Evolutionary conservation across 2,888 invertebrate genomes (phyloP), one percentile per base, ranked within the genome.

Genomic region (Ennomos quercinarius): DNA sequence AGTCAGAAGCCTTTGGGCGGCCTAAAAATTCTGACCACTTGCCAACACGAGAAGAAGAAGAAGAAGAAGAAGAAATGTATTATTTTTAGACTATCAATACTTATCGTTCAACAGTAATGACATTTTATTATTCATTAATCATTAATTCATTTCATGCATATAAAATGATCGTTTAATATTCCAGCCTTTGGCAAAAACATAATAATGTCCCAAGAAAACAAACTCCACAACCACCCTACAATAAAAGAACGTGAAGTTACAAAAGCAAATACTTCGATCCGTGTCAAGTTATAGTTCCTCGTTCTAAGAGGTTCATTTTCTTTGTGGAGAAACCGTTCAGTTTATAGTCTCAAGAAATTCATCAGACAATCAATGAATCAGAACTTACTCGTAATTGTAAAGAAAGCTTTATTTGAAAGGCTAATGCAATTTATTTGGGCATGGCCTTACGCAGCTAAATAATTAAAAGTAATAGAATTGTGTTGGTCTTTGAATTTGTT

Each of bases 181-280:
- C 6, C 6, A 27, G 27, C 27, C 27, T 27, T 27, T 4, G 6
- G 17, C 17, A 43, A 9, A 27, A 43, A 10, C 27, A 9, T 34
- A 43, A 43, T n/a, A n/a, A 4, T 5, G 10, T 34, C 27, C 17
- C 9, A 12, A 9, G 11, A 8, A 44, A 44, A 44, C 9, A 44
- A 17, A 11, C 9, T 11, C 1, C 12, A 12, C 35, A 35, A 12
- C 36, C 9, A 46, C 37, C 17, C 38, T 47, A 47, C 10, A 36
- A 12, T 44, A 13, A 6, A 17, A n/a, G 36, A 48, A 51, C 56
- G 56, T 13, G 35, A 57, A 58, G 61, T 63, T 61, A 61, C 58
- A 61, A 59, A 61, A 54, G 50, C 48, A 54, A 57, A 61, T 63
- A 58, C 46, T 61, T 64, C 44, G 17, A 41, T 40, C 56, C 58